These are phyloP conservation scores for Aphaenogaster rudis DNA, from an alignment of 1,140 invertebrate genomes.

Conservation along the genomic window DNA sequence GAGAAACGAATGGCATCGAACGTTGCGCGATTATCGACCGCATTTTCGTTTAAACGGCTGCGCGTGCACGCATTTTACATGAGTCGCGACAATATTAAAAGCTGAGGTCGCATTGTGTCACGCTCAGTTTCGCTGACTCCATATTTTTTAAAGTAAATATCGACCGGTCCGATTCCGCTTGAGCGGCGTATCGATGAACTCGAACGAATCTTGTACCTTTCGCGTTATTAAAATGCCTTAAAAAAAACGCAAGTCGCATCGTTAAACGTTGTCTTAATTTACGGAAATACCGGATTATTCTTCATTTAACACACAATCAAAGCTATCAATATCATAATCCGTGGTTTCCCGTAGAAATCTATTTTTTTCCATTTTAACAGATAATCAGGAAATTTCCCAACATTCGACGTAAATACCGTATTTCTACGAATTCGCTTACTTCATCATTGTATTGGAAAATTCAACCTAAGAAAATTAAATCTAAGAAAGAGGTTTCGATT, in stretches of 20 bases:
- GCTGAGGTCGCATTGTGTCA: slow-evolving; percentile 28
- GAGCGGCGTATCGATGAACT: neutral
- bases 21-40: slow-evolving; percentile 50
- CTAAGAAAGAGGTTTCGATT: neutral
- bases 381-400: slow-evolving; percentile 55
- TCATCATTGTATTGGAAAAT: slow-evolving; percentile 8
- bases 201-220: slow-evolving; percentile 38
- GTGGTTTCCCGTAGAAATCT: slow-evolving; percentile 3
- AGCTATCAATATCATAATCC: neutral
- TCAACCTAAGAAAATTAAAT: neutral
- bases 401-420: slow-evolving; percentile 44
- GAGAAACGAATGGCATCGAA: slow-evolving; percentile 34
- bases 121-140: slow-evolving; percentile 32
- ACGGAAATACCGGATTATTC: slow-evolving; percentile 23
- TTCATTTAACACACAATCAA: neutral
- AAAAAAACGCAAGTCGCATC: neutral
- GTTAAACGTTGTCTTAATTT: neutral
- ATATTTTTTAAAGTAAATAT: slow-evolving; percentile 59
- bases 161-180: neutral
- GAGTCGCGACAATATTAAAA: slow-evolving; percentile 29
- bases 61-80: slow-evolving; percentile 25
- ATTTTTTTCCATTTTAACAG: neutral
- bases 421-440: slow-evolving; percentile 37
- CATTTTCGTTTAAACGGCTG: slow-evolving; percentile 49
- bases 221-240: neutral